Evolutionary conservation across 2,113 vertebrate genomes (phyloP), one percentile per base, ranked within the genome.

Genomic region (Cyprinus carpio): DNA sequence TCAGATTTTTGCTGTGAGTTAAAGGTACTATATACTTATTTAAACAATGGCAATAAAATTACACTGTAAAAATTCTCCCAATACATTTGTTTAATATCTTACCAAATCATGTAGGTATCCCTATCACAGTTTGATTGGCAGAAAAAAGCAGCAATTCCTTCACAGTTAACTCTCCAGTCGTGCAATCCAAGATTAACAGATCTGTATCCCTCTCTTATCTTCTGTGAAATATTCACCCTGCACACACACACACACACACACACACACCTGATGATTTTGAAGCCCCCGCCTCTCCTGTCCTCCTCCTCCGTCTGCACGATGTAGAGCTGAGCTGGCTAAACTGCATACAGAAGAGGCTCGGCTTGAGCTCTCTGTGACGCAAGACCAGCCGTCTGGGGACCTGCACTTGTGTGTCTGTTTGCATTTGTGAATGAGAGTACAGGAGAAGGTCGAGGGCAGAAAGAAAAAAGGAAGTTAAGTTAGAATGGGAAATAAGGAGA

Each of bases 281-380:
- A 87, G 82, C 83, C 69, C n/a, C 82, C 74, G 27, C 91, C 84
- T 58, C 54, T 82, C 51, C 67, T 43, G 84, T 31, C 27, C 18
- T 49, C 23, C 62, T 29, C n/a, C 76, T 62, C 34, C 2, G 65
- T 67, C 60, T 40, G n/a, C 16, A 12, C 4, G 7, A 4, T 60
- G 56, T 20, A 87, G 88, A 89, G 69, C 80, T 79, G 87, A 91
- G 84, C 77, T 49, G 6, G 60, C 90, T 88, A 82, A 89, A 91
- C 83, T 43, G 85, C 87, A 86, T 84, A 81, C 86, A 67, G 65
- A 83, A 64, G 91, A 91, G 91, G 90, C 85, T 56, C 40, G 54
- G 43, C 18, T 67, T 7, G 18, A 3, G 86, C 87, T 91, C 88
- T 75, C 79, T 83, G 87, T 93, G 92, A 92, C 92, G 90, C 93